phyloP scores from a whole-genome alignment of 2,888 invertebrate genomes.

The Synergus gifuensis region DNA sequence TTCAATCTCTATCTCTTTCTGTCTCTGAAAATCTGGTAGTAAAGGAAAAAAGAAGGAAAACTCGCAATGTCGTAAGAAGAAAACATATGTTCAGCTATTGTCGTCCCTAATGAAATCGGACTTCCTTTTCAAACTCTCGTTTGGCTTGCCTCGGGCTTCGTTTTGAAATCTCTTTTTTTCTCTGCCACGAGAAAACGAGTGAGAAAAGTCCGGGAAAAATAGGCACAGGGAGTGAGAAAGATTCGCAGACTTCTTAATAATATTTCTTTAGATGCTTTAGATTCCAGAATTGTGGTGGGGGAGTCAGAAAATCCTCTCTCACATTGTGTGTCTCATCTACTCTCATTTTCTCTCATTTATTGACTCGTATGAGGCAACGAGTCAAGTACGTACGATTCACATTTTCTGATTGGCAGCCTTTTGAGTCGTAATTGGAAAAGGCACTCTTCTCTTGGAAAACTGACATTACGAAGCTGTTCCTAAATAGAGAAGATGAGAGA shows the following conservation, averaged over 20 bases:
- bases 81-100: conserved; percentile 50
- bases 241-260: neutral
- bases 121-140: conserved; percentile 53
- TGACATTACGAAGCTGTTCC: conserved; percentile 6
- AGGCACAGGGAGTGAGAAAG: neutral
- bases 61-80: conserved; percentile 40
- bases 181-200: neutral
- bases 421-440: conserved; percentile 60
- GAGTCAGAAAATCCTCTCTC: neutral
- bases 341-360: conserved; percentile 7
- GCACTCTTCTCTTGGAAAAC: conserved; percentile 17
- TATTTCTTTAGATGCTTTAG: neutral
- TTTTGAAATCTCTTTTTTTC: conserved; percentile 10
- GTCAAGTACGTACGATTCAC: conserved; percentile 49
- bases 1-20: conserved; percentile 17
- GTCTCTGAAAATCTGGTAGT: conserved; percentile 24
- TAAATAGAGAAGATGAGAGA: neutral
- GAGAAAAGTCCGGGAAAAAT: neutral
- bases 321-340: neutral
- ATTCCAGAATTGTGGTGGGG: neutral
- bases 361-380: conserved; percentile 9
- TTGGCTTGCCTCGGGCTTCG: conserved; percentile 24
- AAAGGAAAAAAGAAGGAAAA: conserved; percentile 31
- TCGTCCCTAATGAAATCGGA: conserved; percentile 56
- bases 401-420: conserved; percentile 62